These are phyloP conservation scores for Leucophora obtusa DNA, from an alignment of 2,888 invertebrate species.

Conservation along the genomic window DNA sequence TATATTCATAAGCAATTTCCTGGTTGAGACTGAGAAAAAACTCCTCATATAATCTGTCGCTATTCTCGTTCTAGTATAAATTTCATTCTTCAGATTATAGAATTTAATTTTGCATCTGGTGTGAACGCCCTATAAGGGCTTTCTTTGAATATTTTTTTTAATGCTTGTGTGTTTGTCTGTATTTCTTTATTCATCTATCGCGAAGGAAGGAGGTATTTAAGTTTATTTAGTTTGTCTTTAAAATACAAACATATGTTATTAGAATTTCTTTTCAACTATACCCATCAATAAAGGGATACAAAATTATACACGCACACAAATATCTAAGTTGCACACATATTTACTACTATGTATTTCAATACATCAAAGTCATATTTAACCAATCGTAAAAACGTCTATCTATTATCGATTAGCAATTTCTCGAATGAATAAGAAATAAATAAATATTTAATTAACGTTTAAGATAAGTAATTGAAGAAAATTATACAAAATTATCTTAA, in stretches of 20 bases:
- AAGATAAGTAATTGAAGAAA: not conserved
- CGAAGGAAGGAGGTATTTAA: slow-evolving; percentile 49
- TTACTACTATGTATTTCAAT: slow-evolving; percentile 23
- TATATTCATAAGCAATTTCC: no score
- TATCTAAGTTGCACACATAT: not conserved
- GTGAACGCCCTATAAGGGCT: no score
- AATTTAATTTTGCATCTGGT: no score
- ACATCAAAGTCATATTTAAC: slow-evolving; percentile 40
- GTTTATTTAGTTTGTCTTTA: slow-evolving; percentile 40
- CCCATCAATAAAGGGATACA: not conserved
- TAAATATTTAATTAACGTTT: slow-evolving; percentile 42
- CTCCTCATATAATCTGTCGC: no score
- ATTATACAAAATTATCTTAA: not conserved
- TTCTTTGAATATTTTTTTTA: not conserved
- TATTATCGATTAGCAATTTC: slow-evolving; percentile 10
- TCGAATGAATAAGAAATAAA: slow-evolving; percentile 15
- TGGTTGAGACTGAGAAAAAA: no score
- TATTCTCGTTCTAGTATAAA: no score
- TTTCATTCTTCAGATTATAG: no score
- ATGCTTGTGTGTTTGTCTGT: not conserved
- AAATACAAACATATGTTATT: slow-evolving; percentile 49
- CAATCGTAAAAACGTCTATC: slow-evolving; percentile 10
- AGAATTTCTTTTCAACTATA: slow-evolving; percentile 31
- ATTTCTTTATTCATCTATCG: not conserved
- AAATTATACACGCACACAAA: slow-evolving; percentile 11